A percentile compares a stretch with the other conserved stretches of the same genome.
Conservation (phyloP, 2,797 vertebrate genomes). For the Threskiornis aethiopicus region DNA sequence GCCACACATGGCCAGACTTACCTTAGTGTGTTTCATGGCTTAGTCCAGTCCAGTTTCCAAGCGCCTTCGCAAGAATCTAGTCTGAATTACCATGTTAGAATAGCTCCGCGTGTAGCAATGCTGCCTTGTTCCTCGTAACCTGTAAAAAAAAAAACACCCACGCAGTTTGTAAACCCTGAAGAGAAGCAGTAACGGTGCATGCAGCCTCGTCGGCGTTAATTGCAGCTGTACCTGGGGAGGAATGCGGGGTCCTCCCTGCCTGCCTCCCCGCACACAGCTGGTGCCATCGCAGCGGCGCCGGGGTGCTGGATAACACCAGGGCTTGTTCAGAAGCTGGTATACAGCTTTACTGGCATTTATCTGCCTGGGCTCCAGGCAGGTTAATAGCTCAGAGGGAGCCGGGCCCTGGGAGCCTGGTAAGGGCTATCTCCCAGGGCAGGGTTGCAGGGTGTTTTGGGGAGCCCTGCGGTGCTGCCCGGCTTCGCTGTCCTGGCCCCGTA, state of each 20-base stretch:
- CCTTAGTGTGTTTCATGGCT: neutral
- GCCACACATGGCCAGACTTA: neutral
- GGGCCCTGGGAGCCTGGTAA: neutral
- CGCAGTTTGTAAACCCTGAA: neutral
- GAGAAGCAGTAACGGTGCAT: neutral
- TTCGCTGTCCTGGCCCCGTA: neutral
- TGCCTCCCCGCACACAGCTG: too few species aligned
- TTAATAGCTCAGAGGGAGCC: neutral
- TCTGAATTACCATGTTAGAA: neutral
- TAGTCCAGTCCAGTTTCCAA: neutral
- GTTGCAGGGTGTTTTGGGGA: neutral
- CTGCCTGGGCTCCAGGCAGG: neutral
- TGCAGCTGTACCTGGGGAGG: neutral
- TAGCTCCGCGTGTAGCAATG: neutral
- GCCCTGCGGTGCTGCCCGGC: neutral
- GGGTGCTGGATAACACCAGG: neutral
- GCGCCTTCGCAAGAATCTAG: neutral
- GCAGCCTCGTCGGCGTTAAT: fast-evolving
- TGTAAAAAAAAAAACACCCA: neutral
- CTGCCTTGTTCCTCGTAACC: neutral
- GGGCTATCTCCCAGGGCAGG: neutral
- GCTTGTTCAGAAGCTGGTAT: neutral
- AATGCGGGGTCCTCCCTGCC: fast-evolving
- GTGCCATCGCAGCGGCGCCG: neutral
- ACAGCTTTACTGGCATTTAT: too few species aligned